Evolutionary conservation across 2,888 invertebrate species (phyloP), one percentile per base, ranked within the genome.

Genomic region (Zootermopsis nevadensis): DNA sequence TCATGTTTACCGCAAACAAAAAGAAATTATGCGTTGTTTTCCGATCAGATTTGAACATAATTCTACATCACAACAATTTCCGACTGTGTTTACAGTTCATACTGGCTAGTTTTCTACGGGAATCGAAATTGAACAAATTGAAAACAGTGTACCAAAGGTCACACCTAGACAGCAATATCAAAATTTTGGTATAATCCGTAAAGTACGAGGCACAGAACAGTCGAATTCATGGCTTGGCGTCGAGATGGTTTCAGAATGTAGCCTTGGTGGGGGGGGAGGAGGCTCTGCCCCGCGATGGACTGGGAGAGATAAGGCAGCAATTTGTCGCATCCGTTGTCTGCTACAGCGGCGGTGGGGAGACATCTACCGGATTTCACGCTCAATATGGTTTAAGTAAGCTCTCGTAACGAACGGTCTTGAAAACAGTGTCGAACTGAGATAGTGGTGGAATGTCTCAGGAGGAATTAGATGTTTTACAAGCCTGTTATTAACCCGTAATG

Each of bases 251-350:
- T 33, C 33, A 69, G 31, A 33, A 10, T 69, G 69, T 30, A 30
- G 69, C 69, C 33, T 33, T 22, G 38, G 38, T n/a, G 42, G 24
- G 12, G 1, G 22, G 6, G 22, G 38, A 74, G 33, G 33, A 15
- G 19, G 19, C 48, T 15, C 19, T 15, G 60, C 4, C 38, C 74
- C 10, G n/a, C n/a, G 74, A 74, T 74, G 74, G 74, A 74, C 74
- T 74, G 24, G 0, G 42, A 38, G n/a, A 7, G 74, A 74, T 74
- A 74, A 74, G 38, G 38, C 38, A 38, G n/a, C 74, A 74, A 74
- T 74, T 74, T 74, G 74, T 74, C 74, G 38, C 22, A n/a, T 22
- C 74, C 74, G 38, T 74, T 74, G 38, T 74, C 74, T 38, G 74
- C 19, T 69, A n/a, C 38, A 38, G 38, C 60, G n/a, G 7, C 60